Percentiles rank a stretch among this genome's conserved stretches.
phyloP scores from a whole-genome alignment of 2,888 invertebrate genomes.

The Eledona agricola region DNA sequence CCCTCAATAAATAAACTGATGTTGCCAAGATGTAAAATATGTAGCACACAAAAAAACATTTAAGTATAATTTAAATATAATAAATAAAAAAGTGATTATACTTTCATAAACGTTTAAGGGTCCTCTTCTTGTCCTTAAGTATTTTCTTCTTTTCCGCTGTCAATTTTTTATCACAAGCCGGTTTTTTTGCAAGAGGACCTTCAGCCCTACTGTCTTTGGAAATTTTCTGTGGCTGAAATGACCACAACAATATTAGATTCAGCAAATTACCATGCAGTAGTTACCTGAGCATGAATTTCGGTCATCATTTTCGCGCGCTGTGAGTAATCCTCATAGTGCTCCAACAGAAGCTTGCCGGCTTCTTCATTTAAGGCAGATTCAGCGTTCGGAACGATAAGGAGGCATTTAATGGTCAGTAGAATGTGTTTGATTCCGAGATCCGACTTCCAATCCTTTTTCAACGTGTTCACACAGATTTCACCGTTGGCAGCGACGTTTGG shows the following conservation, averaged over 20 bases:
- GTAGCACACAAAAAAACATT: constrained; percentile 12
- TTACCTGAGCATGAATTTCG: constrained; percentile 85
- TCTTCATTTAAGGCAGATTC: constrained; percentile 98
- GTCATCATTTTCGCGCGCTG: constrained; percentile 90
- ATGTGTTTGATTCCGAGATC: constrained; percentile 96
- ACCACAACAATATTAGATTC: constrained; percentile 12
- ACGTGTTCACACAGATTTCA: constrained; percentile 96
- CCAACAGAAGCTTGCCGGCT: constrained; percentile 91
- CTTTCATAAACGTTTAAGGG: constrained; percentile 88
- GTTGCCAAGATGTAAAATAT: no score
- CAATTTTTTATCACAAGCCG: constrained; percentile 77
- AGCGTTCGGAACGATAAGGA: constrained; percentile 95
- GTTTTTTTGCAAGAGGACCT: constrained; percentile 85
- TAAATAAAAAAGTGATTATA: constrained; percentile 41
- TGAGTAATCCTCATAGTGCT: constrained; percentile 93
- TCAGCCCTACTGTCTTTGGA: constrained; percentile 64
- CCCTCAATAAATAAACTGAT: constrained; percentile 12
- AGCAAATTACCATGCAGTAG: constrained; percentile 3
- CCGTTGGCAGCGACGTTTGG: constrained; percentile 94
- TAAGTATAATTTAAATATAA: constrained; percentile 21
- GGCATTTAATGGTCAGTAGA: constrained; percentile 92
- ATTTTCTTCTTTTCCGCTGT: constrained; percentile 77
- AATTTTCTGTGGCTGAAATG: constrained; percentile 64
- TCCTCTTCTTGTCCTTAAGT: constrained; percentile 85
- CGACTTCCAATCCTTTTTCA: constrained; percentile 96